Conservation (phyloP, 2,113 vertebrate genomes). For the Ia io region DNA sequence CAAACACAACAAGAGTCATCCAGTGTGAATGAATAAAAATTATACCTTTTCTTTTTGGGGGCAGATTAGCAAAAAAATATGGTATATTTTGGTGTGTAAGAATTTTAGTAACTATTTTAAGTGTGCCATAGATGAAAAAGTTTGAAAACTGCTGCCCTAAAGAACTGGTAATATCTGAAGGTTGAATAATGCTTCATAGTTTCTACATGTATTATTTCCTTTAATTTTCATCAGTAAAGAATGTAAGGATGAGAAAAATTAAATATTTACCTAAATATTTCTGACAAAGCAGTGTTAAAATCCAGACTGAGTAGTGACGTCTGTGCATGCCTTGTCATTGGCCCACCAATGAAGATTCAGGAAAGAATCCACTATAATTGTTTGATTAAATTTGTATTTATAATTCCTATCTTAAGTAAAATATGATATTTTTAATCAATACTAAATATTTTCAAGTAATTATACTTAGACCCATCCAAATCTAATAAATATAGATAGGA, state of each 20-base stretch:
- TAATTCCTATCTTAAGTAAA: conserved; percentile 1
- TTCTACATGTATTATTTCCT: neutral
- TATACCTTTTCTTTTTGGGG: neutral
- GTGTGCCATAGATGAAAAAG: neutral
- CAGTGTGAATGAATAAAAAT: neutral
- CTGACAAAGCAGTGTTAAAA: neutral
- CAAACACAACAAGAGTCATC: neutral
- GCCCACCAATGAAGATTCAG: neutral
- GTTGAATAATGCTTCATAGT: neutral
- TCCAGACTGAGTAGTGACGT: neutral
- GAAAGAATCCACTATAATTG: neutral
- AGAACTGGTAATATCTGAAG: neutral
- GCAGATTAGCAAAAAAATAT: neutral
- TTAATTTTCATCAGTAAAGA: neutral
- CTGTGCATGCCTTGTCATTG: neutral
- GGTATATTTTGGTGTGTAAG: neutral
- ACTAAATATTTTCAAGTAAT: conserved; percentile 32
- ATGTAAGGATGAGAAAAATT: neutral
- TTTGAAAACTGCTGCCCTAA: neutral
- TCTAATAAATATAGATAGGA: neutral
- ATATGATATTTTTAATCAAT: neutral
- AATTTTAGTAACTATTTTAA: neutral
- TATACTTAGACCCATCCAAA: neutral
- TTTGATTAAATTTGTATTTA: conserved; percentile 5
- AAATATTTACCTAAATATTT: neutral